phyloP scores from a whole-genome alignment of 2,888 invertebrate genomes.

The Hypsopygia costalis region DNA sequence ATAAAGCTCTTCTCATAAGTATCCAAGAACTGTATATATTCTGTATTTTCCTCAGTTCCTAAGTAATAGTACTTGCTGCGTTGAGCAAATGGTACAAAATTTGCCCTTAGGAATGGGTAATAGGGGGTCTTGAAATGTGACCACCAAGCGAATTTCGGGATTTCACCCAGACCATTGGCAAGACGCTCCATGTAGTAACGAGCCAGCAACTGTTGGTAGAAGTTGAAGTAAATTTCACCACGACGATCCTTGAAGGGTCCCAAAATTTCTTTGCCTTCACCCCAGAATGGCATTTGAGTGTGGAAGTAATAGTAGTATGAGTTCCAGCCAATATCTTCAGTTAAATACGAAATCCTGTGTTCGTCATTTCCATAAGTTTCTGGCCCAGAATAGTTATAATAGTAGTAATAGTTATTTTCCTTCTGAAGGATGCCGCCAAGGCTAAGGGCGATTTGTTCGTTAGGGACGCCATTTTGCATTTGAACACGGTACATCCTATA shows the following conservation, averaged over 20 bases:
- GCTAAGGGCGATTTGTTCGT: slow-evolving; percentile 44
- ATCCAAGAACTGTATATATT: slow-evolving; percentile 78
- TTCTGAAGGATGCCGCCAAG: slow-evolving; percentile 61
- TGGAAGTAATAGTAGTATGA: slow-evolving; percentile 84
- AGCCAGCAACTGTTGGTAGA: slow-evolving; percentile 84
- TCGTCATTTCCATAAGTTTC: slow-evolving; percentile 76
- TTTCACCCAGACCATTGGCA: slow-evolving; percentile 81
- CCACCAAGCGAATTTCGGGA: slow-evolving; percentile 83
- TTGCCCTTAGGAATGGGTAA: slow-evolving; percentile 34
- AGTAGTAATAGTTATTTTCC: slow-evolving; percentile 65
- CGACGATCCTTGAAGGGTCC: slow-evolving; percentile 75
- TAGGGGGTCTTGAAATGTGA: slow-evolving; percentile 72
- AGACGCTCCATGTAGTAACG: slow-evolving; percentile 86
- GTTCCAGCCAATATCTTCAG: slow-evolving; percentile 85
- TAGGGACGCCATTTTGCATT: slow-evolving; percentile 48
- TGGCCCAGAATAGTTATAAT: slow-evolving; percentile 81
- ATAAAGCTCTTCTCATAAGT: slow-evolving; percentile 79
- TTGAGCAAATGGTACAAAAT: slow-evolving; percentile 72
- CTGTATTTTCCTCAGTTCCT: slow-evolving; percentile 63
- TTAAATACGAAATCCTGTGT: slow-evolving; percentile 83
- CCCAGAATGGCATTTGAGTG: slow-evolving; percentile 82
- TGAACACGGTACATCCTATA: slow-evolving; percentile 59
- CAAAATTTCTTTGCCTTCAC: slow-evolving; percentile 69
- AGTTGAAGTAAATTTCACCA: slow-evolving; percentile 83
- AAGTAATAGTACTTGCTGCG: slow-evolving; percentile 82